phyloP scores from a whole-genome alignment of 2,888 invertebrate genomes.

The Ormyrus rosae region DNA sequence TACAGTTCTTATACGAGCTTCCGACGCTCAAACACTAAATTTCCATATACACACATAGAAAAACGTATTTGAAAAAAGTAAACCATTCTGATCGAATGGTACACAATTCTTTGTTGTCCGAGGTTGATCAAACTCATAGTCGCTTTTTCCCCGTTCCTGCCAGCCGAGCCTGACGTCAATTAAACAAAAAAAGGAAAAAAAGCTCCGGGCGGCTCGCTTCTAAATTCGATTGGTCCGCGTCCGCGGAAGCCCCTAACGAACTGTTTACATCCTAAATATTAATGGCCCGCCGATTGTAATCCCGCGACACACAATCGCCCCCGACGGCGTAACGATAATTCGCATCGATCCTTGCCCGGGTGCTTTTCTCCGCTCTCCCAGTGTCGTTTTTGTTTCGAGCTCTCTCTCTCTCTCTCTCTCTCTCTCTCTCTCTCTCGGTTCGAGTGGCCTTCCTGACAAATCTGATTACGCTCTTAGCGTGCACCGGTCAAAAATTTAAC shows the following conservation, averaged over 20 bases:
- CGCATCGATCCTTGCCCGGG: constrained; percentile 20
- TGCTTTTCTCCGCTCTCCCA: neutral
- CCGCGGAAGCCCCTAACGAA: constrained; percentile 28
- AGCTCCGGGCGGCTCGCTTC: neutral
- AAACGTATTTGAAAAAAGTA: too few species aligned
- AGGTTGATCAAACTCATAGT: too few species aligned
- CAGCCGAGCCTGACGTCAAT: too few species aligned
- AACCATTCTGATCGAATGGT: too few species aligned
- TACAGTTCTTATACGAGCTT: too few species aligned
- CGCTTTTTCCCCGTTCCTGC: too few species aligned
- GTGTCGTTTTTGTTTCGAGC: neutral
- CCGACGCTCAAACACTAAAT: too few species aligned
- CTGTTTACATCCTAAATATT: constrained; percentile 51
- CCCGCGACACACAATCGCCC: constrained; percentile 24
- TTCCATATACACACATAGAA: too few species aligned
- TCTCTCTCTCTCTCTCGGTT: neutral
- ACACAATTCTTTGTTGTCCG: too few species aligned
- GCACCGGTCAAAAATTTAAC: constrained; percentile 22
- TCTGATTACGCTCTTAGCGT: constrained; percentile 31
- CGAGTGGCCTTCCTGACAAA: constrained; percentile 17
- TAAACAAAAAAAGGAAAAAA: too few species aligned
- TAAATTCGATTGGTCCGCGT: constrained; percentile 22
- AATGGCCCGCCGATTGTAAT: constrained; percentile 41
- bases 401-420: neutral
- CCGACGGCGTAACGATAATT: constrained; percentile 32